Percentiles rank a stretch among this genome's conserved stretches.
phyloP scores from a whole-genome alignment of 2,888 invertebrate species.

The Callimorpha dominula region DNA sequence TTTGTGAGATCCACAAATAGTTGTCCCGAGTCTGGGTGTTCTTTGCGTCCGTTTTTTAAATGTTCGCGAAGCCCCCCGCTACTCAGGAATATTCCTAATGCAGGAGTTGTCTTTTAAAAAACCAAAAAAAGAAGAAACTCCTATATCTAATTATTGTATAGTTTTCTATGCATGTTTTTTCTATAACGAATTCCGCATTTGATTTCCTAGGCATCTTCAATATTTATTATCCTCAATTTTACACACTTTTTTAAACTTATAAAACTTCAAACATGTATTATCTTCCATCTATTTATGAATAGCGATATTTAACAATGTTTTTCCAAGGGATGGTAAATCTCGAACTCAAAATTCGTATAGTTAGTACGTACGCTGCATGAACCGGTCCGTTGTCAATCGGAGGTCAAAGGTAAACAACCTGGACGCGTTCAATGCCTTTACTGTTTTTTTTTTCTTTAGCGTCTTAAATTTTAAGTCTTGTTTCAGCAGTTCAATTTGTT shows the following conservation, averaged over 20 bases:
- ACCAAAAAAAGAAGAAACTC: too few relatives aligned
- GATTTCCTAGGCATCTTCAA: too few relatives aligned
- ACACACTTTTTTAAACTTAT: neutral
- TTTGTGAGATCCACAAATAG: too few relatives aligned
- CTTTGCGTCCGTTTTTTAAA: too few relatives aligned
- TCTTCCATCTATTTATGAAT: too few relatives aligned
- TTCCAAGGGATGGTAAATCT: slow-evolving; percentile 18
- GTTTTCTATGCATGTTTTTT: too few relatives aligned
- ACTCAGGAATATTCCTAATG: too few relatives aligned
- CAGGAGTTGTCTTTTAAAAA: too few relatives aligned
- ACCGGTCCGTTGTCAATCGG: slow-evolving; percentile 48
- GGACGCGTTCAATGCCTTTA: slow-evolving; percentile 61
- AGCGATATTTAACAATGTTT: neutral
- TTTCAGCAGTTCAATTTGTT: slow-evolving; percentile 39
- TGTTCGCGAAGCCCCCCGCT: too few relatives aligned
- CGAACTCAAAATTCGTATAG: slow-evolving; percentile 18
- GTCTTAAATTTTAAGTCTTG: slow-evolving; percentile 41
- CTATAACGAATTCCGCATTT: too few relatives aligned
- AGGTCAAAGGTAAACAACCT: slow-evolving; percentile 68
- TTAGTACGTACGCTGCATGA: slow-evolving; percentile 34
- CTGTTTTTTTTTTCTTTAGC: slow-evolving; percentile 50
- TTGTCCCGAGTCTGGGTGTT: too few relatives aligned
- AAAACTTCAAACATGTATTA: too few relatives aligned
- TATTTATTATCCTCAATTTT: neutral
- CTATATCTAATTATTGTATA: neutral